Base-by-base conservation (phyloP, 2,888 invertebrate genomes). In the Drosophila ustulata region DNA sequence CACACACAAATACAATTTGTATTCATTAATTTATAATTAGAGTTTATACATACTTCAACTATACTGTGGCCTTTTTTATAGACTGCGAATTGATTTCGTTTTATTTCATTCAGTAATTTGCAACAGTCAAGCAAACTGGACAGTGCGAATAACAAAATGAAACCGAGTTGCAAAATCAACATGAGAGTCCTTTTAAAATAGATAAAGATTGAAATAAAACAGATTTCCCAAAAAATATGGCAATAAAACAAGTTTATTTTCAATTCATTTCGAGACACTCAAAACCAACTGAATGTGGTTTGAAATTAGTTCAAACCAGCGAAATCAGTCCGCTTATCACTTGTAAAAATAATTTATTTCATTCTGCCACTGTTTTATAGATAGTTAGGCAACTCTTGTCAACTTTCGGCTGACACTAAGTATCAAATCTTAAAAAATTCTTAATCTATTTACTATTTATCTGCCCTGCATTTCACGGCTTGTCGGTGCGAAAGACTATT, bases 21-120 rank as follows among this genome's bases (percentile, higher is more conserved):
- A 68, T 78, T 65, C 43, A 74, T 68, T 71, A 41, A 64, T 68
- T 71, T 85, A 63, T 85, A 61, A 69, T 80, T 53, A 68, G 50
- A 46, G 61, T 49, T 55, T 65, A 58, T 34, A 30, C 32, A 2
- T 26, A 57, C 26, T 45, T 49, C 30, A 25, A 51, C 39, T 18
- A 32, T 47, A 58, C 30, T 55, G 39, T 34, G 37, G 34, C 25
- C 55, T 71, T 51, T 57, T 28, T 59, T 52, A 52, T 34, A 52
- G 25, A 30, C 30, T 37, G 39, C 39, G 39, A 18, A 25, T 45
- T 37, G 13, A 47, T 11, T 57, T 57, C 32, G 32, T 25, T 51
- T 66, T 6, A 34, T 58, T 77, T 59, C 51, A 63, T 62, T 71
- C 43, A 65, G 28, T n/a, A 39, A 37, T 39, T 53, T 66, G 32